A percentile compares a stretch with the other conserved stretches of the same genome.
Conservation (phyloP, 2,888 invertebrate species). For the Ommatoiulus sabulosus region DNA sequence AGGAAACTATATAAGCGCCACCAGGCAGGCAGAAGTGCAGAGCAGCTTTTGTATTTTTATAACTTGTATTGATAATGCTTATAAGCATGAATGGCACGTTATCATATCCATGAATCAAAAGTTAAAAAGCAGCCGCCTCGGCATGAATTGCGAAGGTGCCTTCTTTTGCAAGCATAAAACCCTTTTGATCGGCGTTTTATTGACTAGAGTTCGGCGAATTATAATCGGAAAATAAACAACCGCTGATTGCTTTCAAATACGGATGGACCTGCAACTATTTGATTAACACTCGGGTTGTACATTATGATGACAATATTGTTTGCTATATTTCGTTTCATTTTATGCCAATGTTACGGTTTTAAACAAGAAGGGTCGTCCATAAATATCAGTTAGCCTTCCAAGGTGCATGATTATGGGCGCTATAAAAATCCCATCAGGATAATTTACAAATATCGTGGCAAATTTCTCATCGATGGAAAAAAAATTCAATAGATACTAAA, state of each 20-base stretch:
- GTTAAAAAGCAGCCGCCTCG: background rate
- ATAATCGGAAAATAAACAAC: constrained; percentile 39
- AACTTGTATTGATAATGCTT: background rate
- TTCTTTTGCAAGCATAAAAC: background rate
- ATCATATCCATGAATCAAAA: background rate
- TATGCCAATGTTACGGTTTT: background rate
- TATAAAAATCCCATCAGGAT: too few species aligned
- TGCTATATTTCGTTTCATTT: background rate
- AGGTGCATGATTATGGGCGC: too few species aligned
- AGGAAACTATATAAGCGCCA: background rate
- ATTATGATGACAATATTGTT: too few species aligned
- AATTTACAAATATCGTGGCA: too few species aligned
- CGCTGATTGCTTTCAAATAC: background rate
- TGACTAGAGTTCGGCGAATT: constrained; percentile 12
- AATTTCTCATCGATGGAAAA: too few species aligned
- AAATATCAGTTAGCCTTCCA: too few species aligned
- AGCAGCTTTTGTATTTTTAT: background rate
- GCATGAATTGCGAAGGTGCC: background rate
- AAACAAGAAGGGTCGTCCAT: too few species aligned
- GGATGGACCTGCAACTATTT: too few species aligned
- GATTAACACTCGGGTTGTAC: too few species aligned
- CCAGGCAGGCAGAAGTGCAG: background rate
- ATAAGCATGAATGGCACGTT: background rate
- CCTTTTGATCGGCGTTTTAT: constrained; percentile 12
- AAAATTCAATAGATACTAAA: too few species aligned